Conservation (phyloP, 2,888 invertebrate species). For the Falcaria lacertinaria region DNA sequence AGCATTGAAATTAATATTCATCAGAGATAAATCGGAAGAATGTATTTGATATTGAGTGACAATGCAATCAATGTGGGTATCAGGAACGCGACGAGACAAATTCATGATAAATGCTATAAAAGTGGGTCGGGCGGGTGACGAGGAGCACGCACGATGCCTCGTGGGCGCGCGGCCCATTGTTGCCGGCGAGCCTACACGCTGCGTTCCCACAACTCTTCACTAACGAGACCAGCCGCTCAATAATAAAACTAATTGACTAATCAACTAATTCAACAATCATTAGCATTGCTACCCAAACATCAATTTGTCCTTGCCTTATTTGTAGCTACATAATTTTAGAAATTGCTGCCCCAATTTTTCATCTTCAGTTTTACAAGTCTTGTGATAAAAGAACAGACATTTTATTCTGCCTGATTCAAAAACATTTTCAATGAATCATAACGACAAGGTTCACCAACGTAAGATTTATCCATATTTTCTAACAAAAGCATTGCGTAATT, state of each 20-base stretch:
- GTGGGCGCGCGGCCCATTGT: slow-evolving; percentile 34
- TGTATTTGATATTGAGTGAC: slow-evolving; percentile 27
- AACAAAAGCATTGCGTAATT: no score
- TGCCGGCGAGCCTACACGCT: slow-evolving; percentile 11
- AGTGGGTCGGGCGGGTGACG: slow-evolving; percentile 38
- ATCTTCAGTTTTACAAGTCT: neutral
- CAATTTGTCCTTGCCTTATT: neutral
- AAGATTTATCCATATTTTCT: no score
- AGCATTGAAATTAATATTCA: slow-evolving; percentile 5
- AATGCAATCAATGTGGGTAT: slow-evolving; percentile 59
- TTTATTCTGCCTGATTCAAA: no score
- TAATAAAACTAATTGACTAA: slow-evolving; percentile 1
- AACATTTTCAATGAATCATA: no score
- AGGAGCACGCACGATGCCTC: slow-evolving; percentile 15
- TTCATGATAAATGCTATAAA: slow-evolving; percentile 39
- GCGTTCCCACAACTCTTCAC: slow-evolving; percentile 5
- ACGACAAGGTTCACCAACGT: no score
- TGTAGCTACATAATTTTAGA: neutral
- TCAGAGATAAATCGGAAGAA: slow-evolving; percentile 24
- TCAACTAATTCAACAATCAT: neutral
- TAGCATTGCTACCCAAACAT: neutral
- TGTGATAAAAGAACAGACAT: no score
- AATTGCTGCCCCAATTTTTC: neutral
- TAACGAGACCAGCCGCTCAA: slow-evolving; percentile 3
- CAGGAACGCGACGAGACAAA: slow-evolving; percentile 30